phyloP scores from a whole-genome alignment of 2,797 vertebrate species.

The Hippopotamyrus pictus region DNA sequence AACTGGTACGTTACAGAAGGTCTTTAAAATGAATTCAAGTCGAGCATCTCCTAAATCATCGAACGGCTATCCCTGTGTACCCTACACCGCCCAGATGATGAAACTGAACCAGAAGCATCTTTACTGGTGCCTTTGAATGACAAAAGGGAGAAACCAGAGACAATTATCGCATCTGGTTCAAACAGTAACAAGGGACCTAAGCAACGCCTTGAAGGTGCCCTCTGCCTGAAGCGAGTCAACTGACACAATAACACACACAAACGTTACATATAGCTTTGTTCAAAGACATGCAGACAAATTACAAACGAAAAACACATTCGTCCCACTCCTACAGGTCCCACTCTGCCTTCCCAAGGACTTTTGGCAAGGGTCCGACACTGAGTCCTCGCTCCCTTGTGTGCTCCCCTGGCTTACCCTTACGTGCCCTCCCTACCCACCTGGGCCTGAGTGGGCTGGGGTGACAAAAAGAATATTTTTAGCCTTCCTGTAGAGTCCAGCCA shows the following conservation, averaged over 20 bases:
- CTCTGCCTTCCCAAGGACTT: background rate
- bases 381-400: background rate
- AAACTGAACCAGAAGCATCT: background rate
- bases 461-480: constrained; percentile 23
- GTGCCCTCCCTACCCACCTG: constrained; percentile 29
- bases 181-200: background rate
- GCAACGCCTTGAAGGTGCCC: background rate
- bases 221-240: background rate
- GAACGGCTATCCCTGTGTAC: background rate
- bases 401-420: background rate
- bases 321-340: background rate
- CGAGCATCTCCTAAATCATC: background rate
- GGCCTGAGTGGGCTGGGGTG: background rate
- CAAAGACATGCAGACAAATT: constrained; percentile 21
- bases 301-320: constrained; percentile 19
- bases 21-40: background rate
- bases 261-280: background rate
- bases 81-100: background rate
- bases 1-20: background rate
- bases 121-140: background rate
- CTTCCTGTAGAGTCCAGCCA: constrained; percentile 26
- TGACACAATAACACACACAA: background rate
- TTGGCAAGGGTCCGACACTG: background rate
- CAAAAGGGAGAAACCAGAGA: background rate
- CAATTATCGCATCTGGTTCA: background rate